A percentile compares a stretch with the other conserved stretches of the same genome.
Conservation (phyloP, 2,888 invertebrate genomes). For the Limenitis arthemis region DNA sequence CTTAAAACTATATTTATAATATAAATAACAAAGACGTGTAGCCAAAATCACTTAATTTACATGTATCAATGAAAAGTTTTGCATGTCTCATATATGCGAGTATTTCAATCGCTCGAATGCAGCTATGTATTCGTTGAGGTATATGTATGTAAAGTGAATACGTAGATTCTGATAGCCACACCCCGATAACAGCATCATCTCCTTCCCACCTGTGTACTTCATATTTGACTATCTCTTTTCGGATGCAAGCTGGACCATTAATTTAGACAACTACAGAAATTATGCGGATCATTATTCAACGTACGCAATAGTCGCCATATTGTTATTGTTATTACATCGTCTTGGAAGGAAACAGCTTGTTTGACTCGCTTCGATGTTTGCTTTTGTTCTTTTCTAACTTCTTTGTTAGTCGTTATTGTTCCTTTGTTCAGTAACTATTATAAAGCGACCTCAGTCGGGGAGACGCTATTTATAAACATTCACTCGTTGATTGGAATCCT, state of each 20-base stretch:
- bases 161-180: conserved; percentile 57
- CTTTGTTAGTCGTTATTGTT: conserved; percentile 59
- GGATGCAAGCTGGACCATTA: conserved; percentile 37
- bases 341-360: conserved; percentile 53
- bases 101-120: conserved; percentile 41
- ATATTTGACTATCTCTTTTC: conserved; percentile 31
- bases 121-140: conserved; percentile 37
- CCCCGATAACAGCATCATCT: conserved; percentile 50
- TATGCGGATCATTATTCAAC: conserved; percentile 41
- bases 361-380: conserved; percentile 50
- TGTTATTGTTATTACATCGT: conserved; percentile 55
- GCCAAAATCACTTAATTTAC: no score
- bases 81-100: conserved; percentile 20
- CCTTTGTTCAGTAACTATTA: conserved; percentile 49
- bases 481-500: conserved; percentile 43
- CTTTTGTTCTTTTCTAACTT: conserved; percentile 61
- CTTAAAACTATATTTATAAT: no score
- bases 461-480: conserved; percentile 57
- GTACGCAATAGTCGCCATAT: conserved; percentile 47
- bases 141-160: conserved; percentile 44
- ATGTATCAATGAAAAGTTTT: no score
- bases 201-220: conserved; percentile 39
- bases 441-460: conserved; percentile 41
- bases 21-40: no score
- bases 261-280: conserved; percentile 32